These are phyloP conservation scores for Axinella damicornis DNA, from an alignment of 37 sponge, comb jelly and placozoan genomes.

Conservation along the genomic window DNA sequence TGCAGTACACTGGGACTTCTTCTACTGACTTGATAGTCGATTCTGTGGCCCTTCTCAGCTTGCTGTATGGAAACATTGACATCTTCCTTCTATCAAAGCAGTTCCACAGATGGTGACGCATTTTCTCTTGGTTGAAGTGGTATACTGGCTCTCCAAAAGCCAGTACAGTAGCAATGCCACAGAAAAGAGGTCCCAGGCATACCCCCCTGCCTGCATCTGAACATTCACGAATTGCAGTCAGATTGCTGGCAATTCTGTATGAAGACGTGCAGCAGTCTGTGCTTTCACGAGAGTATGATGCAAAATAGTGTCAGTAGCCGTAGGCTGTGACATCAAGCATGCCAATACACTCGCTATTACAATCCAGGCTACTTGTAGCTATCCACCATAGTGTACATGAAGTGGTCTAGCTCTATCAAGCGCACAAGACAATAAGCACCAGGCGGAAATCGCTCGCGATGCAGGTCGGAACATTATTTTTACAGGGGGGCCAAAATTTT, in stretches of 20 bases:
- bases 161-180: constrained; percentile 30
- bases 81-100: constrained; percentile 26
- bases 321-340: too few species aligned
- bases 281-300: neutral
- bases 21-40: constrained; percentile 1
- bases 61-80: constrained; percentile 10
- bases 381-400: too few species aligned
- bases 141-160: constrained; percentile 23
- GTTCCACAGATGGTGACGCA: constrained; percentile 24
- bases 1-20: constrained; percentile 17
- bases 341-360: too few species aligned
- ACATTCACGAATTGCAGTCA: constrained; percentile 40
- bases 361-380: too few species aligned
- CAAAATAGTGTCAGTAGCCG: too few species aligned
- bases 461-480: too few species aligned
- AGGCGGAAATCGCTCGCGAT: too few species aligned
- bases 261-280: neutral
- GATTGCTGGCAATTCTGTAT: constrained; percentile 7
- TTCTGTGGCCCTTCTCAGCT: neutral
- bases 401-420: too few species aligned
- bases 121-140: constrained; percentile 22
- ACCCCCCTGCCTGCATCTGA: constrained; percentile 24
- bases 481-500: too few species aligned
- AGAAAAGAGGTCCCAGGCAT: constrained; percentile 47
- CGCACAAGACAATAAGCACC: too few species aligned